phyloP scores from a whole-genome alignment of 2,113 vertebrate genomes.

The Sardina pilchardus region DNA sequence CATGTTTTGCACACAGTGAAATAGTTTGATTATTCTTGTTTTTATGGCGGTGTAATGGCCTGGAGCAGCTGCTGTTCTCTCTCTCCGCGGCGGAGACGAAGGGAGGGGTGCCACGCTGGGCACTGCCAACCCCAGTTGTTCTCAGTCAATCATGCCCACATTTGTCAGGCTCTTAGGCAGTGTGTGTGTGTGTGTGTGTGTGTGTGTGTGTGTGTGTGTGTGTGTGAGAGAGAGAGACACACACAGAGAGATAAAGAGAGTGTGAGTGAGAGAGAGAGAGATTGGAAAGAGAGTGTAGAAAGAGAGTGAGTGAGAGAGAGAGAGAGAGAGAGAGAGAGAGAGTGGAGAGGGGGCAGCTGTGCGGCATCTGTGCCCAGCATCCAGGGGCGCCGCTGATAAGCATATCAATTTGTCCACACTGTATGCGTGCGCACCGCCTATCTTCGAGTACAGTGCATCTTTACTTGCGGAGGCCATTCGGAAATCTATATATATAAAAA shows the following conservation, averaged over 20 bases:
- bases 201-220: background rate
- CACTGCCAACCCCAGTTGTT: slow-evolving; percentile 34
- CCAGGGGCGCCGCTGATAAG: slow-evolving; percentile 29
- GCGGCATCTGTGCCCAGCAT: background rate
- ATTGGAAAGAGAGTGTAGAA: no score
- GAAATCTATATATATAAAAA: slow-evolving; percentile 19
- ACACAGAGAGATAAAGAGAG: no score
- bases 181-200: background rate
- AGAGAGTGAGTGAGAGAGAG: no score
- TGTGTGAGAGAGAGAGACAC: background rate
- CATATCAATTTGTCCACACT: background rate
- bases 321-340: no score
- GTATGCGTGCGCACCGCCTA: background rate
- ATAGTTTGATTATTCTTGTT: slow-evolving; percentile 42
- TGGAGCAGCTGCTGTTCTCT: slow-evolving; percentile 52
- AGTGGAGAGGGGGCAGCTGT: background rate
- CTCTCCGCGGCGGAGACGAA: background rate
- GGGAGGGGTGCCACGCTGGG: background rate
- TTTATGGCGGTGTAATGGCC: slow-evolving; percentile 39
- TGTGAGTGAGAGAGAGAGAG: no score
- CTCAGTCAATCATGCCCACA: slow-evolving; percentile 40
- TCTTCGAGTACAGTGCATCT: background rate
- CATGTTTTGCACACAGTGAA: slow-evolving; percentile 46
- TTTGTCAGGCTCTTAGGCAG: slow-evolving; percentile 13
- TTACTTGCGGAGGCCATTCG: background rate